phyloP scores from a whole-genome alignment of 2,888 invertebrate species.

The Apotomis capreana region DNA sequence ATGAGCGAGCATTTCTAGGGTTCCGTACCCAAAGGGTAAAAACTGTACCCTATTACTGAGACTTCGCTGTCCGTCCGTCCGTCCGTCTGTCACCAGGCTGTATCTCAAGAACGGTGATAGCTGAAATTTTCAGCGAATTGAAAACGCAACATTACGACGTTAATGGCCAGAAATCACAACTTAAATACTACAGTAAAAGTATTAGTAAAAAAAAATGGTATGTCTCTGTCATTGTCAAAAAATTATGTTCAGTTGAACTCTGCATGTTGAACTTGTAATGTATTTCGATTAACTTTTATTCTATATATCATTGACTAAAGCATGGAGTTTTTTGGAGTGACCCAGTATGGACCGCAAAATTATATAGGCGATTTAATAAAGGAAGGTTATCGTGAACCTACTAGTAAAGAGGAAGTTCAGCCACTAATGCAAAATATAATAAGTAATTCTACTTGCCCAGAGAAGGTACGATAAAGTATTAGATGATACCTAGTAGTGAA shows the following conservation, averaged over 20 bases:
- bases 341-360: constrained; percentile 76
- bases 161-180: too few species aligned
- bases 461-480: constrained; percentile 49
- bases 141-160: too few species aligned
- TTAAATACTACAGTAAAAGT: too few species aligned
- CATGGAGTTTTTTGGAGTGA: constrained; percentile 83
- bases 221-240: background rate
- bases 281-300: background rate
- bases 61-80: too few species aligned
- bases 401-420: constrained; percentile 62
- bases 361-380: constrained; percentile 75
- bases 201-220: too few species aligned
- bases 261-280: background rate
- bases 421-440: constrained; percentile 64
- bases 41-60: too few species aligned
- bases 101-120: too few species aligned
- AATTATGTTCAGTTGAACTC: background rate
- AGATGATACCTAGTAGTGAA: too few species aligned
- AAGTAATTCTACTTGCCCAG: constrained; percentile 60
- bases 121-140: too few species aligned
- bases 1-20: too few species aligned
- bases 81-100: too few species aligned
- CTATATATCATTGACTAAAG: background rate
- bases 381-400: constrained; percentile 76
- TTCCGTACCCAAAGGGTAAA: too few species aligned